Conservation (phyloP, 2,888 invertebrate species). For the Neoascia interrupta region DNA sequence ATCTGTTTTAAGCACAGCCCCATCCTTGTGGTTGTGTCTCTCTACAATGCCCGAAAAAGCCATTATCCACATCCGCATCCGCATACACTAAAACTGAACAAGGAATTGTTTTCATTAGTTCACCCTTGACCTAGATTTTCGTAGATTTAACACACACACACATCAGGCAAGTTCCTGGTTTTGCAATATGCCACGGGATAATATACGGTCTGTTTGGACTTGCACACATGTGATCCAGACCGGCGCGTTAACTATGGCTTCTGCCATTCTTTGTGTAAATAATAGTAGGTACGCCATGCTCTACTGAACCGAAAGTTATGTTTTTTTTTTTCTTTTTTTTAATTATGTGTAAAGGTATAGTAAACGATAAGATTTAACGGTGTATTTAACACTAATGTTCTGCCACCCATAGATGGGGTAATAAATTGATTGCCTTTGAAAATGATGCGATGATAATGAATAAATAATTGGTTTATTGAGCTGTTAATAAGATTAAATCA, state of each 20-base stretch:
- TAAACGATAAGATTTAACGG: slow-evolving; percentile 48
- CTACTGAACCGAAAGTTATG: slow-evolving; percentile 26
- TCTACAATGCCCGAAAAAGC: too few species aligned
- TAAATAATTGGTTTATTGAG: neutral
- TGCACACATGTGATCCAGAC: neutral
- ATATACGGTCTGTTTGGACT: slow-evolving; percentile 1
- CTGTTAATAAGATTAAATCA: neutral
- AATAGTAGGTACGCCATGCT: slow-evolving; percentile 17
- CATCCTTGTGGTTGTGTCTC: too few species aligned
- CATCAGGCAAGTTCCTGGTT: neutral
- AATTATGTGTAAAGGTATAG: slow-evolving; percentile 7
- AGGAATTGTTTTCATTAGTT: slow-evolving; percentile 1
- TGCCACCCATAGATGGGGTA: neutral
- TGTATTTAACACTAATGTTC: slow-evolving; percentile 35
- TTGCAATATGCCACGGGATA: neutral
- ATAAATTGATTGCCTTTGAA: too few species aligned
- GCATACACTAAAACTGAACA: neutral
- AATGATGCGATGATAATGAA: too few species aligned
- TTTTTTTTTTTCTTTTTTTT: slow-evolving; percentile 12
- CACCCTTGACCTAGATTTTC: slow-evolving; percentile 20
- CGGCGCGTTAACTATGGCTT: neutral
- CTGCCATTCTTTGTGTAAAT: neutral
- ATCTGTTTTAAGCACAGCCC: too few species aligned
- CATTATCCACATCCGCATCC: too few species aligned
- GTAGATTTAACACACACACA: neutral